These are phyloP conservation scores for Macrotis lagotis DNA, from an alignment of 2,113 vertebrate species.

Conservation along the genomic window DNA sequence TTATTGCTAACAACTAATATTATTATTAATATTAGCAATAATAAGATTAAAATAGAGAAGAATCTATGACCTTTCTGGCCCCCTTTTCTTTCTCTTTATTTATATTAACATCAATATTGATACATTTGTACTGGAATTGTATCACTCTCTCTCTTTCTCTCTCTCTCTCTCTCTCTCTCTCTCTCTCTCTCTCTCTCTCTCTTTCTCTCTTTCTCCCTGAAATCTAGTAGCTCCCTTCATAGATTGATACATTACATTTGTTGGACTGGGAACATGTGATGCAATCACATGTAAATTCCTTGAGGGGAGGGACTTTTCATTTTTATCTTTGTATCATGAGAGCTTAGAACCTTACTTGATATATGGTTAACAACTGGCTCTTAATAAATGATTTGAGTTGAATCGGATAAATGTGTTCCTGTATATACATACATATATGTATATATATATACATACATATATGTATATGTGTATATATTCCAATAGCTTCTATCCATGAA, in stretches of 20 bases:
- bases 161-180: too few relatives aligned
- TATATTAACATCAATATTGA: neutral
- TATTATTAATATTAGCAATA: too few relatives aligned
- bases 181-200: too few relatives aligned
- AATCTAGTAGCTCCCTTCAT: neutral
- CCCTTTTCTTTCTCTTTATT: neutral
- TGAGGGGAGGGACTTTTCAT: neutral
- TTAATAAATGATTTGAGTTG: neutral
- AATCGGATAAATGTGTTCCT: neutral
- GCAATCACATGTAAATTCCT: neutral
- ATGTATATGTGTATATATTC: neutral
- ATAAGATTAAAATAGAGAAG: too few relatives aligned
- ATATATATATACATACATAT: too few relatives aligned
- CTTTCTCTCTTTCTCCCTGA: too few relatives aligned
- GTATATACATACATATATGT: neutral
- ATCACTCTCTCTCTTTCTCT: neutral
- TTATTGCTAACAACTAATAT: too few relatives aligned
- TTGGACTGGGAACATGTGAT: neutral
- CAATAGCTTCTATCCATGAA: neutral
- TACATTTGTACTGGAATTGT: neutral
- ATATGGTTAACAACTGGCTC: neutral
- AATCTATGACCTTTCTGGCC: neutral
- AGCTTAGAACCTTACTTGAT: neutral
- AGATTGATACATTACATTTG: neutral
- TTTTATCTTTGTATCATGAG: neutral